These are phyloP conservation scores for Ganaspis sp. DNA, from an alignment of 1,140 invertebrate genomes.

Conservation along the genomic window DNA sequence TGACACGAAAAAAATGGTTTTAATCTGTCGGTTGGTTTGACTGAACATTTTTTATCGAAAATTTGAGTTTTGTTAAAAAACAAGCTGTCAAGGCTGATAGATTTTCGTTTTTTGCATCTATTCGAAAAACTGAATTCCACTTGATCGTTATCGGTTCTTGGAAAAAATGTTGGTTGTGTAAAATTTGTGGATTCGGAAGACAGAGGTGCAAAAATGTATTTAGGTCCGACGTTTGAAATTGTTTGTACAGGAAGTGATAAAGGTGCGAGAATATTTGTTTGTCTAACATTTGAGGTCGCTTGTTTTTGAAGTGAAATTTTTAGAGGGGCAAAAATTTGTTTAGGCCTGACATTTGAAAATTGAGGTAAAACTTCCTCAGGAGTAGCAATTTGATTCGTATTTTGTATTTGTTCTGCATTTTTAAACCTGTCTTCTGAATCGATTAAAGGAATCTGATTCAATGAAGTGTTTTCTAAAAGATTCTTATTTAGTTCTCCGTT, in stretches of 20 bases:
- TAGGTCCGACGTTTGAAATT: constrained; percentile 32
- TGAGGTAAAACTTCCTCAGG: constrained; percentile 3
- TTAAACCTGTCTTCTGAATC: constrained; percentile 42
- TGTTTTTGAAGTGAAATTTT: constrained; percentile 47
- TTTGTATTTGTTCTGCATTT: neutral
- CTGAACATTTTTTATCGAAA: neutral
- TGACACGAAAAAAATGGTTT: constrained; percentile 69
- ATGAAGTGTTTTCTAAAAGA: constrained; percentile 30
- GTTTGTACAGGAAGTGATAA: too few relatives aligned
- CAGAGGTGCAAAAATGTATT: neutral
- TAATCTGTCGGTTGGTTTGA: constrained; percentile 46
- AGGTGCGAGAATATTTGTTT: too few relatives aligned
- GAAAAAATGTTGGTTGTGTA: neutral
- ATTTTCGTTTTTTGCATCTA: constrained; percentile 27
- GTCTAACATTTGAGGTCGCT: too few relatives aligned
- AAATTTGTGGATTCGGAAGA: neutral
- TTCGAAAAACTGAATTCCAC: constrained; percentile 27
- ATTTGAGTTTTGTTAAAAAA: constrained; percentile 15
- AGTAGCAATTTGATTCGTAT: too few relatives aligned
- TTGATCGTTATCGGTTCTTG: neutral
- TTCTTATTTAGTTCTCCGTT: neutral
- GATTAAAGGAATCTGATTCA: constrained; percentile 34
- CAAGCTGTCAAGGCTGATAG: constrained; percentile 58
- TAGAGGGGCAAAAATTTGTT: constrained; percentile 75
- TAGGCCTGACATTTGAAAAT: constrained; percentile 55